Conservation (phyloP, 2,888 invertebrate species). For the Coremacera marginata region DNA sequence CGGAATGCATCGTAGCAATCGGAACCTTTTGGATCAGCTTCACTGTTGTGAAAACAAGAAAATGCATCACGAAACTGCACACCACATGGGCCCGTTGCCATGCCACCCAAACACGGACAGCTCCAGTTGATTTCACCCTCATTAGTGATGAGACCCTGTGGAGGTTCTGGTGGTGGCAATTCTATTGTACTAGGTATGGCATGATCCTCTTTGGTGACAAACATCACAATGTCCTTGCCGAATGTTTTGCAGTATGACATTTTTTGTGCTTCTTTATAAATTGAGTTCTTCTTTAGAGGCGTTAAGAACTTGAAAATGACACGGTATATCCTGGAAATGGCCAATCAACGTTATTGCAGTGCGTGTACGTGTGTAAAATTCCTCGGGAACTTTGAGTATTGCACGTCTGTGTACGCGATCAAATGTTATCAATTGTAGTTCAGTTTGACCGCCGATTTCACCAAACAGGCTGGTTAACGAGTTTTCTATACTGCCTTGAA, state of each 20-base stretch:
- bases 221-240: slow-evolving; percentile 86
- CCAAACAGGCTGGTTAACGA: slow-evolving; percentile 73
- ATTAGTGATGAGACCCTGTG: slow-evolving; percentile 84
- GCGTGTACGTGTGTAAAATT: slow-evolving; percentile 72
- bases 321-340: slow-evolving; percentile 69
- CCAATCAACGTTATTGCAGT: slow-evolving; percentile 73
- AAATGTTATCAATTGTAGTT: slow-evolving; percentile 74
- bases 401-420: slow-evolving; percentile 69
- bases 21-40: slow-evolving; percentile 90
- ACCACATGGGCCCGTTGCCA: slow-evolving; percentile 97
- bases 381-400: slow-evolving; percentile 72
- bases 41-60: slow-evolving; percentile 93
- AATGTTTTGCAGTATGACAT: slow-evolving; percentile 69
- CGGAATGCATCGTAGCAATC: slow-evolving; percentile 93
- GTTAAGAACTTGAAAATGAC: slow-evolving; percentile 72
- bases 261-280: slow-evolving; percentile 40
- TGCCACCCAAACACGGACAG: slow-evolving; percentile 97
- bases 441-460: slow-evolving; percentile 71
- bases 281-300: slow-evolving; percentile 64
- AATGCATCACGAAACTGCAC: slow-evolving; percentile 93
- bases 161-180: slow-evolving; percentile 80
- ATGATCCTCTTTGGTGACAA: slow-evolving; percentile 85
- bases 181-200: slow-evolving; percentile 77
- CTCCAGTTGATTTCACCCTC: slow-evolving; percentile 96
- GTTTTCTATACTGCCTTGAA: slow-evolving; percentile 73